These are phyloP conservation scores for Drosophila pruinosa DNA, from an alignment of 1,140 invertebrate species.

Conservation along the genomic window DNA sequence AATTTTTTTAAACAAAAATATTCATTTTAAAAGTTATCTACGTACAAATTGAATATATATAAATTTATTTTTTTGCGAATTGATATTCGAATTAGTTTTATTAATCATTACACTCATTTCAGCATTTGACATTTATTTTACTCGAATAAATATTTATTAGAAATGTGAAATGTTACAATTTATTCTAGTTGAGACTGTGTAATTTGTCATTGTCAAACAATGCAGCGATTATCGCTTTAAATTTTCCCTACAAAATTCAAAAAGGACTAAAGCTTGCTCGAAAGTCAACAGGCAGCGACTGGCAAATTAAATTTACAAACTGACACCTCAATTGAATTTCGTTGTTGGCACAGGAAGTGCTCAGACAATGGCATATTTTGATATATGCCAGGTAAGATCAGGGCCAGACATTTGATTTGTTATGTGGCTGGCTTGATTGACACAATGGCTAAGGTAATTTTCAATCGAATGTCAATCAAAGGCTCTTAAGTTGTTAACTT, in stretches of 20 bases:
- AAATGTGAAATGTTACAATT: not conserved
- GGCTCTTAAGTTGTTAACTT: slow-evolving; percentile 62
- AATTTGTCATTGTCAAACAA: slow-evolving; percentile 65
- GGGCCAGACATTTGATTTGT: slow-evolving; percentile 43
- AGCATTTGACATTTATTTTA: not conserved
- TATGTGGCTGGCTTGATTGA: slow-evolving; percentile 57
- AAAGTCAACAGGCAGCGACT: slow-evolving; percentile 52
- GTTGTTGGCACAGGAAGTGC: slow-evolving; percentile 14
- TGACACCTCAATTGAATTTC: slow-evolving; percentile 73
- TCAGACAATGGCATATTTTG: slow-evolving; percentile 37
- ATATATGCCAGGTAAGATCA: slow-evolving; percentile 39
- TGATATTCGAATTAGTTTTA: too few relatives aligned
- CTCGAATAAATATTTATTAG: not conserved
- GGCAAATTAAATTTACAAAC: slow-evolving; percentile 67
- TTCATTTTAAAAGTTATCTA: too few relatives aligned
- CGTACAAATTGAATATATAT: too few relatives aligned
- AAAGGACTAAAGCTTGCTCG: not conserved
- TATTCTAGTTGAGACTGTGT: not conserved
- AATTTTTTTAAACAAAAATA: too few relatives aligned
- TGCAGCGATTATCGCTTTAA: slow-evolving; percentile 64
- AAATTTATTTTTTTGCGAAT: too few relatives aligned
- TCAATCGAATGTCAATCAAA: slow-evolving; percentile 74
- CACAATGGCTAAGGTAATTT: slow-evolving; percentile 74
- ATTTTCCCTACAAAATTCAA: not conserved
- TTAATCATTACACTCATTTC: not conserved